Conservation (phyloP, 2,113 vertebrate species). For the Pterocles gutturalis region DNA sequence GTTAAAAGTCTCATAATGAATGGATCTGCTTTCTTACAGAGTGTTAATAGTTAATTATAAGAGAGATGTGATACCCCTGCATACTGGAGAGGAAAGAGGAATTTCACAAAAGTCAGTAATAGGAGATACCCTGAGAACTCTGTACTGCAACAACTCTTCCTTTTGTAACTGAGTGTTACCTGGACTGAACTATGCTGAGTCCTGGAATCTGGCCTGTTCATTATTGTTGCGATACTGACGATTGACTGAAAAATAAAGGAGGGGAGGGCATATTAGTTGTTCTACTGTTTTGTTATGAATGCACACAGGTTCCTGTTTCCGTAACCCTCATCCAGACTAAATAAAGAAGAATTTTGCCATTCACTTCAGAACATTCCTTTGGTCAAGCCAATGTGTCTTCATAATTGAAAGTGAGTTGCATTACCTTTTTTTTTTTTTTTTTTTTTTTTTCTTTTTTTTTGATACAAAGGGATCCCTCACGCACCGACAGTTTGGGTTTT, state of each 20-base stretch:
- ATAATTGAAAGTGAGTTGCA: not conserved
- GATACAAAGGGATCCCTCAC: not conserved
- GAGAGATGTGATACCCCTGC: not conserved
- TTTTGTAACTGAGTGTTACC: not conserved
- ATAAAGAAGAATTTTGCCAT: not conserved
- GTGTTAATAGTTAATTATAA: not conserved
- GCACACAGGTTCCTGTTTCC: not conserved
- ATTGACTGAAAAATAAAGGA: not conserved
- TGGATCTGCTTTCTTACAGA: not conserved
- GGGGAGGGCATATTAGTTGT: not conserved
- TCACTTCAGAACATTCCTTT: not conserved
- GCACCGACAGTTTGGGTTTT: not conserved
- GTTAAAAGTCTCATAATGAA: not conserved
- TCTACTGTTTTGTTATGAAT: not conserved
- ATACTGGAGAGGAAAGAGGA: not conserved
- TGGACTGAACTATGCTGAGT: not conserved
- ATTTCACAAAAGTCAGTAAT: not conserved
- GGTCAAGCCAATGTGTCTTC: not conserved
- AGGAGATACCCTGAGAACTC: not conserved
- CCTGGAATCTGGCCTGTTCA: not conserved
- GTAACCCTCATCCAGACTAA: not conserved
- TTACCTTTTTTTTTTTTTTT: not conserved
- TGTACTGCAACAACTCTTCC: not conserved
- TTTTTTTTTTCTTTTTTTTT: not conserved
- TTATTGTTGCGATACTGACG: not conserved